Evolutionary conservation across 2,797 vertebrate genomes (phyloP), one percentile per base, ranked within the genome.

Genomic region (Amniataba percoides): DNA sequence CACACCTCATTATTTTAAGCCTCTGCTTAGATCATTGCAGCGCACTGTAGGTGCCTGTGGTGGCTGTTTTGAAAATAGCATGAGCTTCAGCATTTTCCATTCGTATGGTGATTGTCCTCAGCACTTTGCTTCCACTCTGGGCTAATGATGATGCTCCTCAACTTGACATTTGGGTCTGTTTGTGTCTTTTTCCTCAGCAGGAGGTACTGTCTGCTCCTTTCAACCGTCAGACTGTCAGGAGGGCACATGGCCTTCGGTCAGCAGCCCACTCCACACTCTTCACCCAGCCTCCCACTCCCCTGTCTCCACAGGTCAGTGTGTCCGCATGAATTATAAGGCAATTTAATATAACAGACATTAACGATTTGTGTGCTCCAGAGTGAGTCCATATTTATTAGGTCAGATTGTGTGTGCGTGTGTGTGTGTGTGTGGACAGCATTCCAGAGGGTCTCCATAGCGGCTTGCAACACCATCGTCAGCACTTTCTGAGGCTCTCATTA

Each of bases 171-270:
- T 52, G 36, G 71, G 9, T 83, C 14, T 85, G n/a, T 82, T 13
- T 88, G 63, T 89, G 68, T 86, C 68, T 85, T 78, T 27, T 73
- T 59, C 56, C 71, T 74, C 86, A 87, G 72, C 92, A 95, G 94
- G 93, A 94, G 77, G 81, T 85, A 64, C 89, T 95, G 83, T 89
- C 94, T 82, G 82, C 92, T 80, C 85, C 94, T 55, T 91, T 96
- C 83, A 77, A 82, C 82, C 93, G 88, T 81, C 95, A 95, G 93
- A 91, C 88, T 79, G 88, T 95, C 84, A 95, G 95, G 93, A 95
- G 93, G 95, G 91, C 92, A 84, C 95, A 96, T 85, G 92, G 93
- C 77, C 90, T 95, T 51, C 93, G 93, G 78, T 91, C 95, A 78
- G 87, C 92, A 48, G 85, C 89, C 89, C 92, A 93, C 86, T 90